These are phyloP conservation scores for Carassius auratus DNA, from an alignment of 2,113 vertebrate species.

Conservation along the genomic window DNA sequence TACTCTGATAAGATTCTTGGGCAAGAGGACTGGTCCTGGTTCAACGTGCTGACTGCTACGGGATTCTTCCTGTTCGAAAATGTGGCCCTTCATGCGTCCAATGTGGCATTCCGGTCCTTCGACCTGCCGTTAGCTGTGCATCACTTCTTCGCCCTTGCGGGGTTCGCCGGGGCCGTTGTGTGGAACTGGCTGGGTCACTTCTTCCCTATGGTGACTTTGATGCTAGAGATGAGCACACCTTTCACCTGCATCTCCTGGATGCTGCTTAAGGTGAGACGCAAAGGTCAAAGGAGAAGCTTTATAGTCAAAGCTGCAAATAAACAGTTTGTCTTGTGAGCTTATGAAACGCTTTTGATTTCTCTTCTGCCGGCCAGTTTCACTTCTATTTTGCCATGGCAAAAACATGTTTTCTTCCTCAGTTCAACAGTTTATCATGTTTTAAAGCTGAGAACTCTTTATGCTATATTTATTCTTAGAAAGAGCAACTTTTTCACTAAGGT, in stretches of 20 bases:
- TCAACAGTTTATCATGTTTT: not conserved
- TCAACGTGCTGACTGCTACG: slow-evolving; percentile 84
- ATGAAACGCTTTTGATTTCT: not conserved
- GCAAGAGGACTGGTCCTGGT: slow-evolving; percentile 93
- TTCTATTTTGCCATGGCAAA: slow-evolving; percentile 15
- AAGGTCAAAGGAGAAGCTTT: not conserved
- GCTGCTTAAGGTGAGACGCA: slow-evolving; percentile 86
- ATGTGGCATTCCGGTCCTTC: slow-evolving; percentile 80
- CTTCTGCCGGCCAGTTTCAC: not conserved
- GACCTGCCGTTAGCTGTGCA: slow-evolving; percentile 85
- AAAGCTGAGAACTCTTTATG: not conserved
- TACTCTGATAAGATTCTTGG: slow-evolving; percentile 78
- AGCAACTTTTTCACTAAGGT: slow-evolving; percentile 51
- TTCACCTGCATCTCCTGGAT: slow-evolving; percentile 97
- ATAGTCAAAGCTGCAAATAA: too few species aligned
- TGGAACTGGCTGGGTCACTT: slow-evolving; percentile 88
- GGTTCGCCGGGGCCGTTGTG: slow-evolving; percentile 76
- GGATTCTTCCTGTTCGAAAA: slow-evolving; percentile 97
- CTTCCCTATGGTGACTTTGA: slow-evolving; percentile 85
- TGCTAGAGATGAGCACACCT: slow-evolving; percentile 97
- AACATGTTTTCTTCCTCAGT: not conserved
- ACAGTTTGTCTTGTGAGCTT: not conserved
- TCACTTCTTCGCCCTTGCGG: slow-evolving; percentile 89
- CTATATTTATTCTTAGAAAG: slow-evolving; percentile 51
- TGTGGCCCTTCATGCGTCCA: slow-evolving; percentile 83